Evolutionary conservation across 2,797 vertebrate genomes (phyloP).

Genomic region (Phaenicophaeus curvirostris): DNA sequence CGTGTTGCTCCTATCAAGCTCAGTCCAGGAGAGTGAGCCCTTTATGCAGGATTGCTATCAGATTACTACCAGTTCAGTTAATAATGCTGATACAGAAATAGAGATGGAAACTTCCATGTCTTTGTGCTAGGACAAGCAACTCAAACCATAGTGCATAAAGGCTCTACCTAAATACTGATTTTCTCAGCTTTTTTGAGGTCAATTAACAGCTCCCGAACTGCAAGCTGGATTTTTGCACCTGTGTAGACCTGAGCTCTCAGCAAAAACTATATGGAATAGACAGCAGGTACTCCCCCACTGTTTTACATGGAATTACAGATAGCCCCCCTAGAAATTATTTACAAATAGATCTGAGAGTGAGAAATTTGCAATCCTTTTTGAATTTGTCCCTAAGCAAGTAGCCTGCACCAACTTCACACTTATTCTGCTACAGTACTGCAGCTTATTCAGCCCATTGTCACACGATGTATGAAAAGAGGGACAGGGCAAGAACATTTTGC

Average conservation of each 20-base stretch:
- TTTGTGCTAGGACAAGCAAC: neutral
- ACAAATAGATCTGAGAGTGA: neutral
- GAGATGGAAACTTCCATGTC: neutral
- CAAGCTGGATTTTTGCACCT: neutral
- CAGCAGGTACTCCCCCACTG: neutral
- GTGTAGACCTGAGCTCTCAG: neutral
- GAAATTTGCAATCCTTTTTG: neutral
- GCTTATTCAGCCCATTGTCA: neutral
- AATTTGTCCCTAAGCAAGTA: neutral
- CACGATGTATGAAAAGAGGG: neutral
- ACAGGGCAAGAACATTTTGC: neutral
- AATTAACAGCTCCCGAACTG: neutral
- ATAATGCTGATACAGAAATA: neutral
- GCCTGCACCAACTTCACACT: neutral
- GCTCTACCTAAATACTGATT: neutral
- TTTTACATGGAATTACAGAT: neutral
- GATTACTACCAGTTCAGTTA: neutral
- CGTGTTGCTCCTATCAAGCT: neutral
- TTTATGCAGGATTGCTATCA: fast-evolving
- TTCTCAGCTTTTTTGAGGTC: neutral
- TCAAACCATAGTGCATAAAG: neutral
- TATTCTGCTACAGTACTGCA: neutral
- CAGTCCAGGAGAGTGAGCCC: neutral
- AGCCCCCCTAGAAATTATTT: neutral
- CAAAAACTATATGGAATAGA: neutral